A percentile compares a stretch with the other conserved stretches of the same genome.
phyloP scores from a whole-genome alignment of 1,140 invertebrate genomes.

The Dreissena polymorpha region DNA sequence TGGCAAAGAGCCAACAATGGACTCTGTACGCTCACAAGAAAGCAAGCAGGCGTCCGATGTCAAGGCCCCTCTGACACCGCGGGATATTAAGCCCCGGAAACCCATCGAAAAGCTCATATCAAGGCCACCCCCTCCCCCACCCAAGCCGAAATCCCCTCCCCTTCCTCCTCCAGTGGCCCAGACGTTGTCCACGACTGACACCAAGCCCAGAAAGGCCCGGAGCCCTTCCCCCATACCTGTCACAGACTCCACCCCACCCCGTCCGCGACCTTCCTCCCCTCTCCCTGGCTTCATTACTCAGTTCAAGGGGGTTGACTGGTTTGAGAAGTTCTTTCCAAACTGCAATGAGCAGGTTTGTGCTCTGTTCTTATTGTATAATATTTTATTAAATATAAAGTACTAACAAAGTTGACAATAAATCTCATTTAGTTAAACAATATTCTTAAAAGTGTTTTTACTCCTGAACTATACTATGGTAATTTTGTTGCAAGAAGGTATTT shows the following conservation, averaged over 20 bases:
- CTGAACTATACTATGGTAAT: too few relatives aligned
- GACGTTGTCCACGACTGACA: not conserved
- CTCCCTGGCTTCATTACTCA: slow-evolving; percentile 76
- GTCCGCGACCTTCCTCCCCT: slow-evolving; percentile 68
- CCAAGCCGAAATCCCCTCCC: slow-evolving; percentile 23
- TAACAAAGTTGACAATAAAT: too few relatives aligned
- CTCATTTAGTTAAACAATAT: too few relatives aligned
- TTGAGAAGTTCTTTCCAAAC: slow-evolving; percentile 77
- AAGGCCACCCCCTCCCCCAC: slow-evolving; percentile 40
- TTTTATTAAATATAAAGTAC: too few relatives aligned
- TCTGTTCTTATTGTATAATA: too few relatives aligned
- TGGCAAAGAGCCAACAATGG: slow-evolving; percentile 15
- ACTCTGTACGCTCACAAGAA: not conserved
- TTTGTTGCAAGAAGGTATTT: too few relatives aligned
- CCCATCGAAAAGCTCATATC: slow-evolving; percentile 56
- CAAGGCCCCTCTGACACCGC: slow-evolving; percentile 38
- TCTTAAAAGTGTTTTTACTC: too few relatives aligned
- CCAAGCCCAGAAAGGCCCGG: slow-evolving; percentile 14
- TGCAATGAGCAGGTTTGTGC: slow-evolving; percentile 38
- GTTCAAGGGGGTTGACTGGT: slow-evolving; percentile 77
- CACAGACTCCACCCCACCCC: slow-evolving; percentile 54
- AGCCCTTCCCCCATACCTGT: slow-evolving; percentile 43
- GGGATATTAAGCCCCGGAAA: slow-evolving; percentile 61
- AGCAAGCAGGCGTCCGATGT: slow-evolving; percentile 23
- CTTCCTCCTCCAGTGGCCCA: not conserved